Conservation (phyloP, 2,797 vertebrate genomes). For the Halcyon badia region DNA sequence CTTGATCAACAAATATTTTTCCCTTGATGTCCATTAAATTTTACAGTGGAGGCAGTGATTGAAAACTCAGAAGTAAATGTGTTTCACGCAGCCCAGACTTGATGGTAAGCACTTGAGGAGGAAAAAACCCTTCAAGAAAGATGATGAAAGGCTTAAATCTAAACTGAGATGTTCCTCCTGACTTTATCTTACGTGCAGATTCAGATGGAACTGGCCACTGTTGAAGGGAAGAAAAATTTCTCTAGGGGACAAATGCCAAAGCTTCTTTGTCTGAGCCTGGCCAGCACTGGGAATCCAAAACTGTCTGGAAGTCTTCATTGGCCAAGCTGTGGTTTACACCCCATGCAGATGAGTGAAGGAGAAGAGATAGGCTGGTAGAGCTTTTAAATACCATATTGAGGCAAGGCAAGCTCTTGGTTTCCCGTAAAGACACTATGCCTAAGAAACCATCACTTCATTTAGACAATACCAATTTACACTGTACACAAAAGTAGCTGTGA, state of each 20-base stretch:
- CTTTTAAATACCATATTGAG: not conserved
- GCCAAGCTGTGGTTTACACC: not conserved
- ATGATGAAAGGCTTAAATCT: constrained; percentile 12
- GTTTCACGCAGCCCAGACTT: not conserved
- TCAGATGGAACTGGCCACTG: not conserved
- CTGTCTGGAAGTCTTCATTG: not conserved
- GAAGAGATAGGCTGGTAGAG: not conserved
- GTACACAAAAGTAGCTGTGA: not conserved
- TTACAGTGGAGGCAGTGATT: constrained; percentile 14
- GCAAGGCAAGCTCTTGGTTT: not conserved
- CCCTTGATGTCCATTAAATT: constrained; percentile 68
- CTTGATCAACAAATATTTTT: constrained; percentile 61
- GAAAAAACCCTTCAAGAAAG: not conserved
- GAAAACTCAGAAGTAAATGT: constrained; percentile 41
- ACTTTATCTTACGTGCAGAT: not conserved
- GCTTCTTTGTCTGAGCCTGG: not conserved
- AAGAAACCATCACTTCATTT: not conserved
- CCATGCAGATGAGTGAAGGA: not conserved
- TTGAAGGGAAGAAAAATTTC: not conserved
- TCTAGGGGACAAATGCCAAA: not conserved
- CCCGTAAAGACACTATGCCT: not conserved
- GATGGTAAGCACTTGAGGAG: not conserved
- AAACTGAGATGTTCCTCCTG: constrained; percentile 12
- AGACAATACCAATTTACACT: not conserved
- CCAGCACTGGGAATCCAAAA: not conserved